These are phyloP conservation scores for Morinoia aosen DNA, from an alignment of 2,888 invertebrate species.

Conservation along the genomic window DNA sequence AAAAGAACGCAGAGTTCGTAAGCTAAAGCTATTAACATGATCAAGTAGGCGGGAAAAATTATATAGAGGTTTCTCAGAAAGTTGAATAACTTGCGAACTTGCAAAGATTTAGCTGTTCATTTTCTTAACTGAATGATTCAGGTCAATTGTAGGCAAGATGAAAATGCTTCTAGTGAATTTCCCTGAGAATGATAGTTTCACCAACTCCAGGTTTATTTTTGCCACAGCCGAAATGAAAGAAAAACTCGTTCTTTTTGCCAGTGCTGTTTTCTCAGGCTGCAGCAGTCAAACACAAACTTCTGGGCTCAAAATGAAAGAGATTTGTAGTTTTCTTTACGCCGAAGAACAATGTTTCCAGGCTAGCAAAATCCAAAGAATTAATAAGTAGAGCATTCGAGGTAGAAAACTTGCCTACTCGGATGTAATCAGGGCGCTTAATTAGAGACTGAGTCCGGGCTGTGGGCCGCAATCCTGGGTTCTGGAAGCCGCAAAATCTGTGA, in stretches of 20 bases:
- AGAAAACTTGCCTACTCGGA: conserved; percentile 49
- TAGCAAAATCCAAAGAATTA: conserved; percentile 29
- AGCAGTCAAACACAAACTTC: conserved; percentile 46
- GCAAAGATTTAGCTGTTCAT: neutral
- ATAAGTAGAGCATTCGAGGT: conserved; percentile 26
- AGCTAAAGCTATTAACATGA: neutral
- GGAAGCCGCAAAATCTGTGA: neutral
- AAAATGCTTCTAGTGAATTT: neutral
- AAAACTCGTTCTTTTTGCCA: neutral
- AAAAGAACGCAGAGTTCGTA: neutral
- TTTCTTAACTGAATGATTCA: neutral
- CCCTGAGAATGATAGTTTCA: conserved; percentile 8
- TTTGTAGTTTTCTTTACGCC: neutral
- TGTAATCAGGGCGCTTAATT: conserved; percentile 50
- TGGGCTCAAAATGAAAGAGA: conserved; percentile 23
- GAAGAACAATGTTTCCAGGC: conserved; percentile 12
- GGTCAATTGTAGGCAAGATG: neutral
- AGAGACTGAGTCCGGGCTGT: neutral
- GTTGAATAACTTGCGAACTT: neutral
- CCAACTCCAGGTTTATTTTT: neutral
- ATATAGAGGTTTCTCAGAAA: neutral
- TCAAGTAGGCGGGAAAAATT: neutral
- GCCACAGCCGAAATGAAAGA: neutral
- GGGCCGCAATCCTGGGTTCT: neutral
- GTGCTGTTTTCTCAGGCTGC: conserved; percentile 41